Evolutionary conservation across 2,797 vertebrate species (phyloP).

Genomic region (Tragelaphus eurycerus): DNA sequence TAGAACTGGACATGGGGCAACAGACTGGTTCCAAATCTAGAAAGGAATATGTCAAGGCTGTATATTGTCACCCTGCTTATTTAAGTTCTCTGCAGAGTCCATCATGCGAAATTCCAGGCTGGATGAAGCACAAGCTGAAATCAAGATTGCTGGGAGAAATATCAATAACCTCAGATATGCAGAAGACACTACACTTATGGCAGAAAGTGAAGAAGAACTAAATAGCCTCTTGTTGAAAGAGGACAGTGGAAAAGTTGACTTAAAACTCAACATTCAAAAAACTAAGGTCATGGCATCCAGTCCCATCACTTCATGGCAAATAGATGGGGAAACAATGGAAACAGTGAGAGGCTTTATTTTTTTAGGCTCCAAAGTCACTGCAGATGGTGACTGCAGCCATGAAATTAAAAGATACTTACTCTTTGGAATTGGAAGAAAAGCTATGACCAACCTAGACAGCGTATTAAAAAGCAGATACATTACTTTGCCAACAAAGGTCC

Average conservation of each 20-base stretch:
- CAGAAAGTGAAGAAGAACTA: neutral
- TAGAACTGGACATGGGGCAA: neutral
- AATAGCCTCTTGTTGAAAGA: neutral
- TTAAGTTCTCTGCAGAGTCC: neutral
- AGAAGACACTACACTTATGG: neutral
- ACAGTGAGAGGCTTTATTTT: neutral
- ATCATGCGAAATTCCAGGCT: neutral
- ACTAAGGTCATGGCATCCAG: neutral
- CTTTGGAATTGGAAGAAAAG: neutral
- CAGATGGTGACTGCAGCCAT: neutral
- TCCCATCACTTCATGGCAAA: neutral
- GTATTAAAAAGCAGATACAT: neutral
- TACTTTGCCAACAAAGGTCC: neutral
- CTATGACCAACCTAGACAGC: neutral
- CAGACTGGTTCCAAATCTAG: neutral
- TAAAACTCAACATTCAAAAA: neutral
- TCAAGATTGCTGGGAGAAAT: neutral
- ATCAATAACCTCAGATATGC: neutral
- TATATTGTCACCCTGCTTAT: neutral
- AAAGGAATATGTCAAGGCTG: neutral
- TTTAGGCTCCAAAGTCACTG: accelerated
- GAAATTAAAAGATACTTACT: neutral
- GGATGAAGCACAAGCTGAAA: neutral
- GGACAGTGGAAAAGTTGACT: neutral
- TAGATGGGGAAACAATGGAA: neutral